Percentiles rank a stretch among this genome's conserved stretches.
These are phyloP conservation scores for Casuarius casuarius DNA, from an alignment of 2,113 vertebrate genomes.

Conservation along the genomic window DNA sequence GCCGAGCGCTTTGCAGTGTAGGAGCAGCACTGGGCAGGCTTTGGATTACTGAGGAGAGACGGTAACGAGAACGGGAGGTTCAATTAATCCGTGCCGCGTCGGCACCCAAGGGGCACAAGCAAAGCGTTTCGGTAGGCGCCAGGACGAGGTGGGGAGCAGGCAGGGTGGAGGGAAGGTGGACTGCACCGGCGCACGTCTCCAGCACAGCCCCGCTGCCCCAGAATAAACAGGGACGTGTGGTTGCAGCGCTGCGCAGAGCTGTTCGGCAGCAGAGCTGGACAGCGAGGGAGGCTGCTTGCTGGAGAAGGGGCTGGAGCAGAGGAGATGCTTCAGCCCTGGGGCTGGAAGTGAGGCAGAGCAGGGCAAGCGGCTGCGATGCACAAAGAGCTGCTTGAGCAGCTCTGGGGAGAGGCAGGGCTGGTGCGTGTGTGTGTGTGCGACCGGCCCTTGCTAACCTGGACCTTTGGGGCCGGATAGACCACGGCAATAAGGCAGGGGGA, in stretches of 20 bases:
- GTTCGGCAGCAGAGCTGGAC: neutral
- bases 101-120: neutral
- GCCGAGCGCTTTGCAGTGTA: fast-evolving
- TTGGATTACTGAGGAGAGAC: neutral
- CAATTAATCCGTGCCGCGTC: neutral
- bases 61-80: neutral
- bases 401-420: neutral
- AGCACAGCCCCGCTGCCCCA: neutral
- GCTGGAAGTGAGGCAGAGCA: neutral
- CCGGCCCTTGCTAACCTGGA: neutral
- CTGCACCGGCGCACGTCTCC: neutral
- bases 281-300: neutral
- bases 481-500: neutral
- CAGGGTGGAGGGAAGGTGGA: too few relatives aligned
- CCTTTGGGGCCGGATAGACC: neutral
- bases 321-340: neutral
- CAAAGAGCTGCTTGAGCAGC: neutral
- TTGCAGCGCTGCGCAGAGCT: neutral
- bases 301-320: neutral
- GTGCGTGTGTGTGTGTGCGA: fast-evolving
- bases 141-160: neutral
- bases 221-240: neutral
- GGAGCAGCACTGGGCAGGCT: neutral
- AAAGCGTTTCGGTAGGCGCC: fast-evolving
- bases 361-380: neutral